Percentiles rank a stretch among this genome's conserved stretches.
phyloP scores from a whole-genome alignment of 2,888 invertebrate species.

The Agrochola macilenta region DNA sequence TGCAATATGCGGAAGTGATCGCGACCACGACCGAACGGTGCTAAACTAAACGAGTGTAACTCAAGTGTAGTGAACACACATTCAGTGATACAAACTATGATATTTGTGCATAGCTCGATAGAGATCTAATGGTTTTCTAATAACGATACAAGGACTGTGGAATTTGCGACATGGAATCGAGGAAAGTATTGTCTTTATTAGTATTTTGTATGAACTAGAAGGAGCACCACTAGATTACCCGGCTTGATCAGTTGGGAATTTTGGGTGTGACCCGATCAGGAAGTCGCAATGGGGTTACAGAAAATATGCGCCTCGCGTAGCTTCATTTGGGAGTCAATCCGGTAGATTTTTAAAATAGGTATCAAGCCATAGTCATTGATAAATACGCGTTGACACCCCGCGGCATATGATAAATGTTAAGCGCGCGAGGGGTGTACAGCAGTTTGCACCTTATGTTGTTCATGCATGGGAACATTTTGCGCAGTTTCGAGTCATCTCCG shows the following conservation, averaged over 20 bases:
- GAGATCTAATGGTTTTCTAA: slow-evolving; percentile 85
- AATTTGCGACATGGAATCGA: slow-evolving; percentile 87
- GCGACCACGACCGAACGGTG: slow-evolving; percentile 76
- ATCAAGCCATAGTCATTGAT: slow-evolving; percentile 84
- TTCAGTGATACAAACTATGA: slow-evolving; percentile 88
- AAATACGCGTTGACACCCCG: slow-evolving; percentile 85
- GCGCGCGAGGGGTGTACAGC: slow-evolving; percentile 70
- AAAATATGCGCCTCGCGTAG: slow-evolving; percentile 72
- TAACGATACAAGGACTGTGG: slow-evolving; percentile 86
- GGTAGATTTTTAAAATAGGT: slow-evolving; percentile 73
- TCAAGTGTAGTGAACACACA: slow-evolving; percentile 86
- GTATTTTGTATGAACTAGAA: slow-evolving; percentile 41
- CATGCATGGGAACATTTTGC: slow-evolving; percentile 82
- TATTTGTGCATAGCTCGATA: slow-evolving; percentile 84
- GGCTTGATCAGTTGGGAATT: slow-evolving; percentile 43
- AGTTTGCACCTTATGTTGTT: slow-evolving; percentile 85
- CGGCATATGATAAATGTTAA: slow-evolving; percentile 85
- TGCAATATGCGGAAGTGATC: slow-evolving; percentile 90
- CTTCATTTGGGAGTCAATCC: slow-evolving; percentile 79
- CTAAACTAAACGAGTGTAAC: slow-evolving; percentile 80
- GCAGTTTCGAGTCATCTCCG: slow-evolving; percentile 73
- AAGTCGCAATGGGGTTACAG: slow-evolving; percentile 69
- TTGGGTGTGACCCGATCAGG: slow-evolving; percentile 73
- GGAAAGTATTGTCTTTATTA: slow-evolving; percentile 87
- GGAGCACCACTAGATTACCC: slow-evolving; percentile 21